Evolutionary conservation across 2,113 vertebrate species (phyloP).

Genomic region (Tapirus terrestris): DNA sequence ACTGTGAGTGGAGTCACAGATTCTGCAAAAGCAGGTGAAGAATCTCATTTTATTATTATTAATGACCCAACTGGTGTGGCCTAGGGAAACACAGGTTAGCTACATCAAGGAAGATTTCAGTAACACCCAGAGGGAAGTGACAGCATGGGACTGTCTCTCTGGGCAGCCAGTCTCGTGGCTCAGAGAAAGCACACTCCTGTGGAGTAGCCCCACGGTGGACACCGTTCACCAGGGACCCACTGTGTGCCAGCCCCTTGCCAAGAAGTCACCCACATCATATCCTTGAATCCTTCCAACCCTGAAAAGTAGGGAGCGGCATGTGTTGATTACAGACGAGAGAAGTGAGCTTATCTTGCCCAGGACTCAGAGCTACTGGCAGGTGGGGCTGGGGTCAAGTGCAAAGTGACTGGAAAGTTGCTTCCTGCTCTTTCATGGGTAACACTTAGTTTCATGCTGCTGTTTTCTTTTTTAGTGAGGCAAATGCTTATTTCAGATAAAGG

Average conservation of each 20-base stretch:
- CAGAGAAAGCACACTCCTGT: background rate
- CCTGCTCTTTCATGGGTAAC: background rate
- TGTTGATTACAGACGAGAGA: background rate
- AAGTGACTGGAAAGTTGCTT: background rate
- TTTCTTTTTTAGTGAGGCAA: background rate
- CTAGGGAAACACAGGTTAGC: background rate
- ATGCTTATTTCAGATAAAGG: background rate
- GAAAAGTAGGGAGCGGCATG: no score
- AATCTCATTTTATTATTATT: background rate
- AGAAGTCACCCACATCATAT: background rate
- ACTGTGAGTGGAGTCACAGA: background rate
- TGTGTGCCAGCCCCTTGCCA: rapidly evolving
- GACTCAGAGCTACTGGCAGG: background rate
- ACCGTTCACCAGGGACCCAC: rapidly evolving
- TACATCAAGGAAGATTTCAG: background rate
- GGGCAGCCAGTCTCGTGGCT: background rate
- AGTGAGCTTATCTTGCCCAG: background rate
- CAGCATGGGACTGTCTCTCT: background rate
- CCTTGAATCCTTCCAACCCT: background rate
- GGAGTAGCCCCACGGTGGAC: background rate
- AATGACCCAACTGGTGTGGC: background rate
- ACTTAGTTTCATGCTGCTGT: background rate
- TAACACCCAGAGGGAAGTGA: background rate
- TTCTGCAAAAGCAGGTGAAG: background rate
- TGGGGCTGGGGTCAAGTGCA: background rate